Percentiles rank a stretch among this genome's conserved stretches.
phyloP scores from a whole-genome alignment of 1,140 invertebrate species.

The Trichonephila clavipes region DNA sequence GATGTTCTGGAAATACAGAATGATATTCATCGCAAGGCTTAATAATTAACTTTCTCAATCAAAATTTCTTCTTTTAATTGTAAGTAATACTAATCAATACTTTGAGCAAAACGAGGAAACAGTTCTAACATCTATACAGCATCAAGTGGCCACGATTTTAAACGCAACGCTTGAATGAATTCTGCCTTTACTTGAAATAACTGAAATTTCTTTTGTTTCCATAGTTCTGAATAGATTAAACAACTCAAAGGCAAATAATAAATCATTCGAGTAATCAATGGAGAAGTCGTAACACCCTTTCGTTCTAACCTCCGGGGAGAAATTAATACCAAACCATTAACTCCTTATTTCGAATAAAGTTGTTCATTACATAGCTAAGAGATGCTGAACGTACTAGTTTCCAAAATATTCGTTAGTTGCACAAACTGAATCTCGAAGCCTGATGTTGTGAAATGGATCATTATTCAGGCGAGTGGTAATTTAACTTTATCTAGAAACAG shows the following conservation, averaged over 20 bases:
- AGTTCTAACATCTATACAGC: too few species aligned
- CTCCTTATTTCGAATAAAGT: conserved; percentile 30
- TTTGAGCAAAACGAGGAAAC: too few species aligned
- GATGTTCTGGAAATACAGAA: too few species aligned
- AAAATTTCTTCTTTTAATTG: too few species aligned
- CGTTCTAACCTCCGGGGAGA: background rate
- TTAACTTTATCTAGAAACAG: conserved; percentile 4
- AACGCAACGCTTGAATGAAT: background rate
- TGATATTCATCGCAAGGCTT: too few species aligned
- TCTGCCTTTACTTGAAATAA: background rate
- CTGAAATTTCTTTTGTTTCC: background rate
- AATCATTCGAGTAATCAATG: conserved; percentile 13
- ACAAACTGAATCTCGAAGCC: background rate
- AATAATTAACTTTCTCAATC: too few species aligned
- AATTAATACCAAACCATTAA: conserved; percentile 49
- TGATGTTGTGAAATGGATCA: conserved; percentile 16
- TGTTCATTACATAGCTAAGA: conserved; percentile 5
- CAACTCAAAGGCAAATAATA: background rate
- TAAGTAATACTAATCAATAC: too few species aligned
- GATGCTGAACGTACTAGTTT: conserved; percentile 25
- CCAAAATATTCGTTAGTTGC: background rate
- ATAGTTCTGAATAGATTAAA: background rate
- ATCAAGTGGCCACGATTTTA: too few species aligned
- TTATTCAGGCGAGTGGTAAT: conserved; percentile 28
- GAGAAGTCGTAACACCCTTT: background rate